Evolutionary conservation across 2,888 invertebrate genomes (phyloP).

Genomic region (Cataglyphis rosenhaueri): DNA sequence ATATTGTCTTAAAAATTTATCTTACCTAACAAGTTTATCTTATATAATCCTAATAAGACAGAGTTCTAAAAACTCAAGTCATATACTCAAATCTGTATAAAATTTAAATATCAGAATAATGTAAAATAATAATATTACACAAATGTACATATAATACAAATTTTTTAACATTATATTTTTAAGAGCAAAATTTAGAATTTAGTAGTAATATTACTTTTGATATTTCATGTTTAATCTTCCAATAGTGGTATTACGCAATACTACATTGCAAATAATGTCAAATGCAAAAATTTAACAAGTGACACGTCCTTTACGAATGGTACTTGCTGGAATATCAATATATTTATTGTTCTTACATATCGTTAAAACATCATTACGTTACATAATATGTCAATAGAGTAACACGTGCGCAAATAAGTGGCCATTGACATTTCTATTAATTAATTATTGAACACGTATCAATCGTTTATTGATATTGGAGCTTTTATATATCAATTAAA

Average conservation of each 20-base stretch:
- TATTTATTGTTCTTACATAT: neutral
- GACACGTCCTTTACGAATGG: neutral
- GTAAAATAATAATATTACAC: neutral
- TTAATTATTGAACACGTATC: slow-evolving; percentile 15
- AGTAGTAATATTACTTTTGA: neutral
- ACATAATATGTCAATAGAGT: neutral
- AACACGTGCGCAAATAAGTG: neutral
- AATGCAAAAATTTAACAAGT: neutral
- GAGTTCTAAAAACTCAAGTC: neutral
- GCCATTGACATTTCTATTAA: slow-evolving; percentile 25
- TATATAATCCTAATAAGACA: neutral
- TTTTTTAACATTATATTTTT: neutral
- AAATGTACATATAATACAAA: neutral
- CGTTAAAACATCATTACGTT: neutral
- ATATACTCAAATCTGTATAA: slow-evolving; percentile 6
- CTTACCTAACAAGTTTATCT: neutral
- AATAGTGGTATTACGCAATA: neutral
- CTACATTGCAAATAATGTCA: neutral
- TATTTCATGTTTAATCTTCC: neutral
- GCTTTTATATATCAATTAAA: slow-evolving; percentile 23
- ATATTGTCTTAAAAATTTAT: neutral
- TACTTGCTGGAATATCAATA: neutral
- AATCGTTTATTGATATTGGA: slow-evolving; percentile 12
- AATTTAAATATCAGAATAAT: neutral
- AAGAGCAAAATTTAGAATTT: neutral